Base-by-base conservation (phyloP, 2,888 invertebrate genomes). In the Ditula angustiorana region DNA sequence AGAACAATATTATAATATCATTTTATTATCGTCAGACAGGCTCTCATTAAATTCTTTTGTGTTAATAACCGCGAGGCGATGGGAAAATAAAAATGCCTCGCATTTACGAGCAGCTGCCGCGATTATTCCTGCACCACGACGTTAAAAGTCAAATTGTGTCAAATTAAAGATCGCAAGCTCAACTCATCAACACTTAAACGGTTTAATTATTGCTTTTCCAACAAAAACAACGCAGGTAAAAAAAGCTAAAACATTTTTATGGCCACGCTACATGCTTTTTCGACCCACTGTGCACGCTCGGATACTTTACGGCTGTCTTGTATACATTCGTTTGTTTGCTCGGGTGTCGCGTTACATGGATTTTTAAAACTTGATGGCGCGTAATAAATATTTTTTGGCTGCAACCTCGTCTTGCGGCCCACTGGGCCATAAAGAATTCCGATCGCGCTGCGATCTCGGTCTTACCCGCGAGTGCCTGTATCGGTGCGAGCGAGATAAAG, bases 301-400 rank as follows among this genome's bases (percentile, higher is more conserved):
- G 67, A 76, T 75, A 74, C 74, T 79, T 78, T 78, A 82, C 75
- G 76, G 77, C 73, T 79, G 81, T 83, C 78, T 77, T 66, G 71
- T 74, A 76, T 71, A 76, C 78, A 79, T 80, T 77, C 77, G 80
- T 85, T 82, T 82, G 84, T 82, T 82, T 74, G 73, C 68, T 70
- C 71, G 69, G 84, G 91, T 90, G 89, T 91, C 89, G 77, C 35
- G 82, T 90, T 90, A 91, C 91, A 90, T 74, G 84, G 74, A 77
- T 84, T 84, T 84, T 85, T 78, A 83, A 87, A 88, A 90, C 83
- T 89, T 90, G 90, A 90, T 87, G 85, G 88, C 75, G 74, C 79
- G 87, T 90, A 85, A 88, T 87, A 88, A 90, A 91, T 88, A 86
- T 82, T 85, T 82, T 87, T 87, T 85, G 87, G 78, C 84, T 83